These are phyloP conservation scores for Nyleta sp. DNA, from an alignment of 2,888 invertebrate genomes.

Conservation along the genomic window DNA sequence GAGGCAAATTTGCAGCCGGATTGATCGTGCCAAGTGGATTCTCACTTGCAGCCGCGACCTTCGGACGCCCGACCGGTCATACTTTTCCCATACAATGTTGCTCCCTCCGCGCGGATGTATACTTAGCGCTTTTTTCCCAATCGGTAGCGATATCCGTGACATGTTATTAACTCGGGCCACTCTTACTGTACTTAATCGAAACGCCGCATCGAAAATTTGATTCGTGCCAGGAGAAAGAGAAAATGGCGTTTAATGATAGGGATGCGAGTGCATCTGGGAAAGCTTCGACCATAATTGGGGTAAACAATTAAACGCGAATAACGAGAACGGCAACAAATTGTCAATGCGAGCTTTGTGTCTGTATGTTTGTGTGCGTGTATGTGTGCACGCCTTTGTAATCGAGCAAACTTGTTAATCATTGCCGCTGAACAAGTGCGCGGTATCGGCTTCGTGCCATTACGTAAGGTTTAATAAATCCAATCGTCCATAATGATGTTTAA, in stretches of 20 bases:
- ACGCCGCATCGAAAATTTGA: background rate
- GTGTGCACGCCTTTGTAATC: too few species aligned
- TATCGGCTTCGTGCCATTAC: background rate
- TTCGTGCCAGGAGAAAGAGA: background rate
- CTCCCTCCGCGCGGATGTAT: conserved; percentile 6
- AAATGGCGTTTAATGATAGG: background rate
- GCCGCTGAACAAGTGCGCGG: background rate
- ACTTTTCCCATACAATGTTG: conserved; percentile 7
- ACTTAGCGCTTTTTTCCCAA: conserved; percentile 13
- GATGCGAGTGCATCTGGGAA: background rate
- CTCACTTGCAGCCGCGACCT: too few species aligned
- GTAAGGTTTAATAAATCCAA: conserved; percentile 30
- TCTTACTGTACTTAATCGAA: background rate
- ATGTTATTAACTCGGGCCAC: conserved; percentile 15
- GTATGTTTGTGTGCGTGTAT: too few species aligned
- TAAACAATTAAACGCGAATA: too few species aligned
- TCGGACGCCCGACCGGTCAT: too few species aligned
- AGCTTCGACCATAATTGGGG: background rate
- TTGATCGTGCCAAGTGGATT: too few species aligned
- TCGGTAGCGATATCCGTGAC: conserved; percentile 23
- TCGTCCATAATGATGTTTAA: conserved; percentile 38
- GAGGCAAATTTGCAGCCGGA: too few species aligned
- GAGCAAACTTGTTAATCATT: conserved; percentile 9
- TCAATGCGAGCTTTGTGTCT: too few species aligned
- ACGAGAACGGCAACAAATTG: too few species aligned